Conservation (phyloP, 1,140 invertebrate species). For the Drosophila nigromelanica region DNA sequence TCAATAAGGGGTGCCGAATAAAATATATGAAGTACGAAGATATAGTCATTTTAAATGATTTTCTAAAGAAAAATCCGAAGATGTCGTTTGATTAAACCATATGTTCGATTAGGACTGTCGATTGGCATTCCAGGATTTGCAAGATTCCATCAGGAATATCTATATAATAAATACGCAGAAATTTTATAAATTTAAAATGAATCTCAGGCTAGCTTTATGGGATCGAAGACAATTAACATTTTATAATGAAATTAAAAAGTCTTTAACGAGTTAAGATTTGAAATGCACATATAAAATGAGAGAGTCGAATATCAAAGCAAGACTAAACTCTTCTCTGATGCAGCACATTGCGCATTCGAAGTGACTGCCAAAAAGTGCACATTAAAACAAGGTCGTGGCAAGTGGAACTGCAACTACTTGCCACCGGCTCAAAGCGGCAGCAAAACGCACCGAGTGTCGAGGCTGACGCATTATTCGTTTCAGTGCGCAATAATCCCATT, state of each 20-base stretch:
- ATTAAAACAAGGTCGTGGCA: conserved; percentile 11
- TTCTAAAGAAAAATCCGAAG: too few relatives aligned
- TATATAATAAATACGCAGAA: too few relatives aligned
- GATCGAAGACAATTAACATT: too few relatives aligned
- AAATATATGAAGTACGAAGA: too few relatives aligned
- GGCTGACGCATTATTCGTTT: conserved; percentile 72
- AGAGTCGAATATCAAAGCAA: conserved; percentile 5
- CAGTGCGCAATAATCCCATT: conserved; percentile 80
- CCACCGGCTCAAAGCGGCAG: conserved; percentile 20
- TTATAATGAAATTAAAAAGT: conserved; percentile 1
- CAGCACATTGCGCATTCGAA: conserved; percentile 64
- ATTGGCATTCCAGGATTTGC: too few relatives aligned
- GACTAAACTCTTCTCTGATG: background rate
- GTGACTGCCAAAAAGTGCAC: conserved; percentile 50
- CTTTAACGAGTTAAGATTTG: background rate
- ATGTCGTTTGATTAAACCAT: too few relatives aligned
- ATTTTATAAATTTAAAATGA: too few relatives aligned
- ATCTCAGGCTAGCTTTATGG: too few relatives aligned
- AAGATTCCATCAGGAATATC: too few relatives aligned
- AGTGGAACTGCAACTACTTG: conserved; percentile 46
- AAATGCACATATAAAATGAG: conserved; percentile 8
- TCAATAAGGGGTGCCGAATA: too few relatives aligned
- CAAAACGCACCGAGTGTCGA: conserved; percentile 36
- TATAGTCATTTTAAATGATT: too few relatives aligned
- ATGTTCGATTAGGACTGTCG: too few relatives aligned